These are phyloP conservation scores for Notolepis coatsorum DNA, from an alignment of 2,797 vertebrate species.

Conservation along the genomic window DNA sequence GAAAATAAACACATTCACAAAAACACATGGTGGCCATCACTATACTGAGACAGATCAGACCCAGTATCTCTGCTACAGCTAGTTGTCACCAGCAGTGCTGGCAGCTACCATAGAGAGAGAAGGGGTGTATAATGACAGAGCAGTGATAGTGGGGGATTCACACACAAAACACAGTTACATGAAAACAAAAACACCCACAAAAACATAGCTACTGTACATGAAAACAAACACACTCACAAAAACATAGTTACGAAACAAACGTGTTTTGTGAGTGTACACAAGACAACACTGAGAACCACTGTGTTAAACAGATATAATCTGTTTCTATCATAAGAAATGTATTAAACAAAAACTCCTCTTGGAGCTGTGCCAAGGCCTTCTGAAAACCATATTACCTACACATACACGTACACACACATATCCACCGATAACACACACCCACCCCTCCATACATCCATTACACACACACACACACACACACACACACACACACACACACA, in stretches of 20 bases:
- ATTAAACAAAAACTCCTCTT: too few relatives aligned
- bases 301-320: too few relatives aligned
- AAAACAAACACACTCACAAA: background rate
- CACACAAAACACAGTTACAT: too few relatives aligned
- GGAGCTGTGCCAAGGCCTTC: too few relatives aligned
- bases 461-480: background rate
- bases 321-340: too few relatives aligned
- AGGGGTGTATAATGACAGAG: conserved; percentile 2
- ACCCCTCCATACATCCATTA: conserved; percentile 5
- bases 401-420: conserved; percentile 3
- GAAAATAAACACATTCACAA: too few relatives aligned
- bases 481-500: conserved; percentile 4
- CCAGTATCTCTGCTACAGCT: conserved; percentile 43
- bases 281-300: too few relatives aligned
- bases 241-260: too few relatives aligned
- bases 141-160: background rate
- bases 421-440: too few relatives aligned
- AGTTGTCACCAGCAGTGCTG: conserved; percentile 26
- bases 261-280: too few relatives aligned
- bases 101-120: conserved; percentile 26
- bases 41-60: conserved; percentile 31
- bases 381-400: too few relatives aligned
- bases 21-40: too few relatives aligned
- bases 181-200: background rate
- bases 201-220: background rate